Evolutionary conservation across 2,888 invertebrate species (phyloP).

Genomic region (Drosophila tripunctata): DNA sequence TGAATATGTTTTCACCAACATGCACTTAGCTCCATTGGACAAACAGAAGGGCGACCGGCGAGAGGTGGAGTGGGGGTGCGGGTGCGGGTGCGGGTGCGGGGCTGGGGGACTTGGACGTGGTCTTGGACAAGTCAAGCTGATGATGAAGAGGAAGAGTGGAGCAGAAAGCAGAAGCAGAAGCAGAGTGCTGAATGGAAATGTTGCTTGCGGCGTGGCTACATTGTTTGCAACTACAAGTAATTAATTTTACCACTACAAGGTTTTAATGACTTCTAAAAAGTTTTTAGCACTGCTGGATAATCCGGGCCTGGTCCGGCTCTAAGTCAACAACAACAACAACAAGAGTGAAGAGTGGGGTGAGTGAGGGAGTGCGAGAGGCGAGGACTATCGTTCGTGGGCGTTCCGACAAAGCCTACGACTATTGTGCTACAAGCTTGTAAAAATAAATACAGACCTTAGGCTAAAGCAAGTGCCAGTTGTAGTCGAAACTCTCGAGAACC

Average conservation of each 20-base stretch:
- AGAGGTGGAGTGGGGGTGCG: too few relatives aligned
- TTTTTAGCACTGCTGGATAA: conserved; percentile 82
- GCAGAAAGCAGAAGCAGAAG: conserved; percentile 1
- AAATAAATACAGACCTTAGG: conserved; percentile 69
- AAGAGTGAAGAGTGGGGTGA: background rate
- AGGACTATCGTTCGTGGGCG: conserved; percentile 54
- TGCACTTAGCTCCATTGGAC: conserved; percentile 65
- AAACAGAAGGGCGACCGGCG: too few relatives aligned
- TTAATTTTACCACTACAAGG: conserved; percentile 85
- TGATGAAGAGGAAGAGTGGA: background rate
- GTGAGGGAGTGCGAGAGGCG: background rate
- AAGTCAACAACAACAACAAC: conserved; percentile 49
- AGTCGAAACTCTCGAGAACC: conserved; percentile 8
- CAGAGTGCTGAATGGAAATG: conserved; percentile 62
- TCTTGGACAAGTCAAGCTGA: conserved; percentile 11
- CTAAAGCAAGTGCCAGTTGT: conserved; percentile 25
- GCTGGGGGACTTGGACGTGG: conserved; percentile 20
- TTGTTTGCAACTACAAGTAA: conserved; percentile 84
- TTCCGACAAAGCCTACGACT: conserved; percentile 75
- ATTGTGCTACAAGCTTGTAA: conserved; percentile 80
- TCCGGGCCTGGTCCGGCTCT: conserved; percentile 61
- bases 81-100: conserved; percentile 1
- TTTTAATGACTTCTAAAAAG: conserved; percentile 84
- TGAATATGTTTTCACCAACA: conserved; percentile 77
- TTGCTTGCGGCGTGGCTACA: conserved; percentile 82